Conservation (phyloP, 2,888 invertebrate species). For the Sepioteuthis lessoniana region DNA sequence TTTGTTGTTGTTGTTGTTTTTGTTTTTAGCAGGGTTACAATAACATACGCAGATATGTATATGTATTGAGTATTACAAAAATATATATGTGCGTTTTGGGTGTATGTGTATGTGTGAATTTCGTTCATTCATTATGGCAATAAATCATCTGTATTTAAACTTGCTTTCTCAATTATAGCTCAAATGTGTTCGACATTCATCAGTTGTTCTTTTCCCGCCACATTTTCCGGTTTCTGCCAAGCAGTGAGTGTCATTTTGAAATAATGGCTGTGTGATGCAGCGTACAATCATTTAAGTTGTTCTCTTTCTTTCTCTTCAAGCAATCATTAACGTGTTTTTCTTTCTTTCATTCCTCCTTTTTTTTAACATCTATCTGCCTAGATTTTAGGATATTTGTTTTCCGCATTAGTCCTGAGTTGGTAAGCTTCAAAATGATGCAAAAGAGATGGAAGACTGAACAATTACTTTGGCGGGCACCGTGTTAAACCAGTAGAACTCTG, state of each 20-base stretch:
- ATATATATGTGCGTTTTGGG: too few species aligned
- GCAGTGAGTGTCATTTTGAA: not conserved
- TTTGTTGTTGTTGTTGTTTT: too few species aligned
- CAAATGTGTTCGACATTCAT: not conserved
- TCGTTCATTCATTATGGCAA: not conserved
- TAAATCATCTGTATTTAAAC: conserved; percentile 18
- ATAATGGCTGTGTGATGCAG: not conserved
- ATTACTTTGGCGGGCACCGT: not conserved
- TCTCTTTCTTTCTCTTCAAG: not conserved
- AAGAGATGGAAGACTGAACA: not conserved
- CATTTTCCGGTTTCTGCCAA: not conserved
- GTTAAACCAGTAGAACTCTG: not conserved
- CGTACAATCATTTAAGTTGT: not conserved
- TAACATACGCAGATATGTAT: too few species aligned
- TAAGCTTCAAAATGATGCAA: not conserved
- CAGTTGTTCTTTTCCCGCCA: not conserved
- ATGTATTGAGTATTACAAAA: too few species aligned
- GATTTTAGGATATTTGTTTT: too few species aligned
- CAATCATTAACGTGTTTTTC: not conserved
- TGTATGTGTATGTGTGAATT: not conserved
- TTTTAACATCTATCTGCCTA: too few species aligned
- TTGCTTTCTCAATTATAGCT: not conserved
- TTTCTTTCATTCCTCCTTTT: not conserved
- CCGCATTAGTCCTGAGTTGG: too few species aligned
- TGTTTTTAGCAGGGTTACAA: too few species aligned